Evolutionary conservation across 2,888 invertebrate genomes (phyloP), one percentile per base, ranked within the genome.

Genomic region (Biston stratarius): DNA sequence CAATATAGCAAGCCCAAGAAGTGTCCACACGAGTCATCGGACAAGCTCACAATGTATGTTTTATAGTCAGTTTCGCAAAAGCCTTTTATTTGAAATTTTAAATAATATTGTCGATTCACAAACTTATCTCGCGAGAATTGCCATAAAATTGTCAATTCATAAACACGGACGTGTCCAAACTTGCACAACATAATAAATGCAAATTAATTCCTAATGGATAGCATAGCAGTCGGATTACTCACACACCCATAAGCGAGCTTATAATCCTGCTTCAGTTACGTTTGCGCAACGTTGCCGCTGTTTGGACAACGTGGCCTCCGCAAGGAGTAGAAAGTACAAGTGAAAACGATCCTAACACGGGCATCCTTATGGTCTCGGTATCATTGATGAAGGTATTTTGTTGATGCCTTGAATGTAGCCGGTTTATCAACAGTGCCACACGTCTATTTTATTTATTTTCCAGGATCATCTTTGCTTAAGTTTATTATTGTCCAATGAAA

Each of bases 261-360:
- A 70, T 73, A 70, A 65, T 77, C 75, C 75, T 79, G 52, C 71
- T 73, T 68, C 45, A 38, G 64, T 66, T 73, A 66, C 70, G 74
- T 73, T 85, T 84, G 82, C 83, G 83, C 81, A 85, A 84, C 75
- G 64, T n/a, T 42, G 6, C 34, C 12, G 38, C 34, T 24, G 33
- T 11, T 49, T 12, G 34, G 14, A 36, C 14, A n/a, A 6, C 14
- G 14, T 14, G 8, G 45, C n/a, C 85, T 82, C 81, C 80, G 74
- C 76, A 74, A 80, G 81, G 81, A 62, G 51, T 62, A 62, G 67
- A 68, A 68, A 68, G 63, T 63, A 61, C 15, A 68, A 68, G 63
- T 64, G 67, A 64, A 67, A 68, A 67, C 62, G 44, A 56, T 59
- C 59, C 66, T 57, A 12, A 33, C 34, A 47, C 10, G 9, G 53